Percentiles rank a stretch among this genome's conserved stretches.
Evolutionary conservation across 2,797 vertebrate genomes (phyloP).

Genomic region (Diplodus sargus): DNA sequence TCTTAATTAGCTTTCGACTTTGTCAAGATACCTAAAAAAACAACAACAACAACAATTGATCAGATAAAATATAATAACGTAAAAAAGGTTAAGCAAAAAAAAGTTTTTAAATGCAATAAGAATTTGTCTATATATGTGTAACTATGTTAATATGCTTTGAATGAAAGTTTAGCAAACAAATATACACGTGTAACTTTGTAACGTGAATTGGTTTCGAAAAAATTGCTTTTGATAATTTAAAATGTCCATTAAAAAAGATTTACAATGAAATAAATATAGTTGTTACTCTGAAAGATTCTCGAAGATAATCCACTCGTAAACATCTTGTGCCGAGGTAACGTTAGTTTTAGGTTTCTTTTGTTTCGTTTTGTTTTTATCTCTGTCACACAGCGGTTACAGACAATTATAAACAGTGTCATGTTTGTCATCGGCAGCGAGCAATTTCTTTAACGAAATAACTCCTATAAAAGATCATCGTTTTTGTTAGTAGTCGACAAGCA

Average conservation of each 20-base stretch:
- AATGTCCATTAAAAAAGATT: neutral
- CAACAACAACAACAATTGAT: too few species aligned
- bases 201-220: too few species aligned
- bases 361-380: too few species aligned
- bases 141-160: neutral
- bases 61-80: neutral
- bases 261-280: neutral
- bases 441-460: neutral
- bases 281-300: neutral
- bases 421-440: too few species aligned
- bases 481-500: fast-evolving
- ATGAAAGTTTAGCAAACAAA: too few species aligned
- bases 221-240: too few species aligned
- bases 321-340: too few species aligned
- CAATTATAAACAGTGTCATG: neutral
- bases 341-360: too few species aligned
- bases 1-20: too few species aligned
- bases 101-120: neutral
- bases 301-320: neutral
- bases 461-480: neutral
- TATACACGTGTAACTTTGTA: too few species aligned
- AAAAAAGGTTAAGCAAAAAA: too few species aligned
- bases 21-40: too few species aligned
- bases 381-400: neutral
- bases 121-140: neutral